Evolutionary conservation across 2,888 invertebrate species (phyloP).

Genomic region (Pimpla rufipes): DNA sequence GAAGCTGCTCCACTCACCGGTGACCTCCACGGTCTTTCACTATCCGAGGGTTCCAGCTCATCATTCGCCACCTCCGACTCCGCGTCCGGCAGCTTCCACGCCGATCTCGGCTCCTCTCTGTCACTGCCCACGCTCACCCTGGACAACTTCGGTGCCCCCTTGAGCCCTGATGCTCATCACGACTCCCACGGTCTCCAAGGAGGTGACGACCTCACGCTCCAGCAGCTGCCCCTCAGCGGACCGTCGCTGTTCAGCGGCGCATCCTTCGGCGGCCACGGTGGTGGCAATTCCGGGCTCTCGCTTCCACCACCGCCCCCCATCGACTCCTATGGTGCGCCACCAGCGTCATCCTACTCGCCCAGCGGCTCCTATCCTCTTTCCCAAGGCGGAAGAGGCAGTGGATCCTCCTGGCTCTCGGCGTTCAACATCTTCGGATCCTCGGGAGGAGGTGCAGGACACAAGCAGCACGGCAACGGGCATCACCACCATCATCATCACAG

Average conservation of each 20-base stretch:
- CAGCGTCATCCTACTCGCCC: slow-evolving; percentile 79
- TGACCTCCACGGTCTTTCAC: slow-evolving; percentile 67
- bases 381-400: slow-evolving; percentile 77
- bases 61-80: slow-evolving; percentile 49
- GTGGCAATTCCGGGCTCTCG: slow-evolving; percentile 43
- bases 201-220: slow-evolving; percentile 73
- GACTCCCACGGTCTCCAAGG: slow-evolving; percentile 64
- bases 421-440: slow-evolving; percentile 50
- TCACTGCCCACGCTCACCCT: slow-evolving; percentile 41
- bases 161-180: slow-evolving; percentile 46
- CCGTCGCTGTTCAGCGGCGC: slow-evolving; percentile 65
- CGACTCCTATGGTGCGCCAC: slow-evolving; percentile 79
- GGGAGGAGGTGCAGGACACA: slow-evolving; percentile 60
- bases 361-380: slow-evolving; percentile 83
- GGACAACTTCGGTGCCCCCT: slow-evolving; percentile 64
- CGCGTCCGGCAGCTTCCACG: slow-evolving; percentile 40
- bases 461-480: slow-evolving; percentile 78
- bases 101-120: slow-evolving; percentile 27
- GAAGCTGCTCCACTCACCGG: slow-evolving; percentile 67
- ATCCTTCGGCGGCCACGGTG: slow-evolving; percentile 55
- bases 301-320: slow-evolving; percentile 63
- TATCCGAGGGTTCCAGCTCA: slow-evolving; percentile 60
- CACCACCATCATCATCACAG: slow-evolving; percentile 81
- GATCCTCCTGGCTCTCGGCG: slow-evolving; percentile 51
- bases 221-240: slow-evolving; percentile 73